A percentile compares a stretch with the other conserved stretches of the same genome.
Evolutionary conservation across 2,888 invertebrate species (phyloP).

Genomic region (Drosophila emarginata): DNA sequence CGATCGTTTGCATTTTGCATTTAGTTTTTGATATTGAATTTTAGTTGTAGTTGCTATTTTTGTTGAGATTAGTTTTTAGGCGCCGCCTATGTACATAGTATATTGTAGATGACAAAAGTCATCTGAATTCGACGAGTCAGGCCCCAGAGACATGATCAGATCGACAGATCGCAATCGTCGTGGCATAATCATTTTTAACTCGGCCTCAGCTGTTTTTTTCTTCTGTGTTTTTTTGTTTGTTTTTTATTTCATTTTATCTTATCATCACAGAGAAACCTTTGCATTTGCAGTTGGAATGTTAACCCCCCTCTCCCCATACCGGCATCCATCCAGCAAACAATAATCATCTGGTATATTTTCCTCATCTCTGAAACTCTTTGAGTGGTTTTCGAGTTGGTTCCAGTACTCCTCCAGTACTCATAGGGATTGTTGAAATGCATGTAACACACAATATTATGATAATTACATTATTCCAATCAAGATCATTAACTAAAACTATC

Average conservation of each 20-base stretch:
- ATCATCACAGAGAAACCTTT: neutral
- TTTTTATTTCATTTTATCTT: slow-evolving; percentile 28
- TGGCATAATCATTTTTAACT: neutral
- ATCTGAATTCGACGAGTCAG: slow-evolving; percentile 50
- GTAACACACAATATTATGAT: neutral
- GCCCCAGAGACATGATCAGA: slow-evolving; percentile 59
- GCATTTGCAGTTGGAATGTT: neutral
- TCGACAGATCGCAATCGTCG: slow-evolving; percentile 10
- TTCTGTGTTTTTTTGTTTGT: neutral
- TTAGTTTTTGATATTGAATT: slow-evolving; percentile 17
- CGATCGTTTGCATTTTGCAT: slow-evolving; percentile 51
- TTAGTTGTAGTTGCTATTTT: slow-evolving; percentile 26
- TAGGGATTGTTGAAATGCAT: neutral
- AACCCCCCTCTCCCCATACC: neutral
- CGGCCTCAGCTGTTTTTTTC: neutral
- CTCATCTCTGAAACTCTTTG: neutral
- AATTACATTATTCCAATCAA: neutral
- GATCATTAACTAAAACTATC: too few relatives aligned
- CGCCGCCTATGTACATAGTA: slow-evolving; percentile 41
- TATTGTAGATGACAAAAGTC: slow-evolving; percentile 49
- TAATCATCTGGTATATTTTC: slow-evolving; percentile 1
- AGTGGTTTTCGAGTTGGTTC: slow-evolving; percentile 16
- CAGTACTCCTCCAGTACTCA: neutral
- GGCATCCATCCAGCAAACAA: neutral
- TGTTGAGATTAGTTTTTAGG: slow-evolving; percentile 52